Conservation (phyloP, 2,888 invertebrate species). For the Microctonus aethiopoides region DNA sequence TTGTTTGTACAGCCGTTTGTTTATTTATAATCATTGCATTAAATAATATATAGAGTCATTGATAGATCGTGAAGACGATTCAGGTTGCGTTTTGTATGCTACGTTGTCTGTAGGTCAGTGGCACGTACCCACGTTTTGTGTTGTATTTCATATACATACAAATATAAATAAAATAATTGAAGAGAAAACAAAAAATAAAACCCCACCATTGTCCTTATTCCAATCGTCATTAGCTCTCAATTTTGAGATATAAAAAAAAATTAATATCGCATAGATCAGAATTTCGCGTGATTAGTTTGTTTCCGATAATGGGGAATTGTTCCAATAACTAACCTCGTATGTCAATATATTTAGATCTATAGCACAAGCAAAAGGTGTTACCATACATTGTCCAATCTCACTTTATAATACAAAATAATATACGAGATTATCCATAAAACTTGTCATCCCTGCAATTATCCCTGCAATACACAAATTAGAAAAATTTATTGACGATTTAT, state of each 20-base stretch:
- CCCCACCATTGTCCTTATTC: no score
- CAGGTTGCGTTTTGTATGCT: slow-evolving; percentile 35
- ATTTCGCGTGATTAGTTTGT: slow-evolving; percentile 30
- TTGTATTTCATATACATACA: slow-evolving; percentile 12
- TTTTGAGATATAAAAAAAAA: not conserved
- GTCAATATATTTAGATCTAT: not conserved
- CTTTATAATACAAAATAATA: not conserved
- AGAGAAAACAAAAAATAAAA: not conserved
- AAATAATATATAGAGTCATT: slow-evolving; percentile 10
- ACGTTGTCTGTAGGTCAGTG: slow-evolving; percentile 41
- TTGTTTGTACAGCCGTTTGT: slow-evolving; percentile 35
- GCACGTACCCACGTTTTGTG: slow-evolving; percentile 43
- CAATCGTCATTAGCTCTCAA: not conserved
- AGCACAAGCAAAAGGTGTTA: not conserved
- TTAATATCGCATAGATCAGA: not conserved
- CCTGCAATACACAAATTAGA: not conserved
- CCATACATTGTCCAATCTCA: not conserved
- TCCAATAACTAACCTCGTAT: slow-evolving; percentile 11
- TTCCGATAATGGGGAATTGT: slow-evolving; percentile 21
- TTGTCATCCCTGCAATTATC: not conserved
- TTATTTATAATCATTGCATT: slow-evolving; percentile 37
- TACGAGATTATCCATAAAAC: not conserved
- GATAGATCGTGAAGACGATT: slow-evolving; percentile 36
- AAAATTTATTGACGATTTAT: not conserved
- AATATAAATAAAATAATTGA: not conserved